phyloP scores from a whole-genome alignment of 2,797 vertebrate species.

The Gymnothorax javanicus region DNA sequence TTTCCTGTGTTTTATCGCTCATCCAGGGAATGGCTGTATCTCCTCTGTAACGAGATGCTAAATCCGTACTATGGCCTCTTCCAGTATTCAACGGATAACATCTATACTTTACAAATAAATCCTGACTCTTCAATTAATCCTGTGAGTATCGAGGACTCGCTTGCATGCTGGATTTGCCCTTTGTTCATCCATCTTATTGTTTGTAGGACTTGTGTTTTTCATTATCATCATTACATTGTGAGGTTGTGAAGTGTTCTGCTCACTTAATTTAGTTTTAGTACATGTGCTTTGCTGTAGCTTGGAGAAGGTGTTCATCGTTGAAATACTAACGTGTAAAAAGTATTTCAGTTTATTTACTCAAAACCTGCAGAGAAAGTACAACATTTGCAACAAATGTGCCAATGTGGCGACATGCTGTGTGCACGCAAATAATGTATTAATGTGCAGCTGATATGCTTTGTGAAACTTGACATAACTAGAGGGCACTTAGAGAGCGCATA shows the following conservation, averaged over 20 bases:
- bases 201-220: not conserved
- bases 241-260: too few species aligned
- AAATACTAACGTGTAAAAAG: not conserved
- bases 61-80: constrained; percentile 98
- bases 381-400: not conserved
- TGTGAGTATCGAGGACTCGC: constrained; percentile 71
- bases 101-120: constrained; percentile 97
- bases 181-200: not conserved
- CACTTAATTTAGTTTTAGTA: not conserved
- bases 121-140: constrained; percentile 97
- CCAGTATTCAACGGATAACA: constrained; percentile 98
- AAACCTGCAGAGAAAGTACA: not conserved
- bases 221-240: not conserved
- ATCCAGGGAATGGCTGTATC: constrained; percentile 93
- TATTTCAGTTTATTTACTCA: not conserved
- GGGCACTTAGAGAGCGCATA: too few species aligned
- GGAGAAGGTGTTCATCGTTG: not conserved
- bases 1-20: constrained; percentile 36
- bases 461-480: not conserved
- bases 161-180: too few species aligned
- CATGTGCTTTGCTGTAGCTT: not conserved
- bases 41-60: constrained; percentile 95
- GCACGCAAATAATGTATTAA: not conserved
- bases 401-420: not conserved
- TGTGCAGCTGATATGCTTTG: not conserved